phyloP scores from a whole-genome alignment of 2,888 invertebrate species.

The Ernsta delagoae region DNA sequence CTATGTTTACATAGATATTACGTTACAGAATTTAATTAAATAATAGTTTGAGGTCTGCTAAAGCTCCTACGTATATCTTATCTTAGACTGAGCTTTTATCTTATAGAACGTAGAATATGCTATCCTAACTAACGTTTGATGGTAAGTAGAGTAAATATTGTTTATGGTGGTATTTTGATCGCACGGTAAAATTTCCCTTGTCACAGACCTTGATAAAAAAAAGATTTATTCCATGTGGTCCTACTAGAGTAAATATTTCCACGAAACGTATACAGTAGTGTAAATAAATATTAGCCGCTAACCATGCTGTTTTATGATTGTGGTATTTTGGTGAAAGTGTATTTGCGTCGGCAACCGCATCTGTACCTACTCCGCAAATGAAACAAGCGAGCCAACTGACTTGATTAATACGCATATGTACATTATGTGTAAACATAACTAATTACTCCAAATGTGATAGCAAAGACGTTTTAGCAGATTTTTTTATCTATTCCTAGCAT shows the following conservation, averaged over 20 bases:
- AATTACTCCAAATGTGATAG: neutral
- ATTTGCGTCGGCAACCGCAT: slow-evolving; percentile 59
- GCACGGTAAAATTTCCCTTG: slow-evolving; percentile 32
- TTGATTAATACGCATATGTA: slow-evolving; percentile 3
- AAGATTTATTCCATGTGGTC: slow-evolving; percentile 39
- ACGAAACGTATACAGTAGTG: slow-evolving; percentile 51
- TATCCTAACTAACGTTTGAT: neutral
- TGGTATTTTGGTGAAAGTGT: slow-evolving; percentile 69
- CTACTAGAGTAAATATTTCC: slow-evolving; percentile 53
- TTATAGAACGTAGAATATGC: neutral
- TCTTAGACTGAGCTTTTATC: neutral
- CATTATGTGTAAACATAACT: neutral
- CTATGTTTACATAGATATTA: neutral
- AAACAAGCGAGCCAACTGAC: neutral
- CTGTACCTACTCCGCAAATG: slow-evolving; percentile 42
- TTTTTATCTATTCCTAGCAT: too few species aligned
- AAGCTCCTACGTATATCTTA: neutral
- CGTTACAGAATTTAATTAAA: slow-evolving; percentile 28
- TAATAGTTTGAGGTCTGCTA: slow-evolving; percentile 18
- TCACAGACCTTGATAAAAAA: slow-evolving; percentile 37
- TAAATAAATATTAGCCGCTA: slow-evolving; percentile 62
- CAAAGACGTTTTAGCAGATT: too few species aligned
- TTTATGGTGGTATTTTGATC: neutral
- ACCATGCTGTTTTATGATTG: slow-evolving; percentile 60
- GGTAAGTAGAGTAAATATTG: slow-evolving; percentile 1